Conservation (phyloP, 2,113 vertebrate genomes). For the Trichomycterus rosablanca region DNA sequence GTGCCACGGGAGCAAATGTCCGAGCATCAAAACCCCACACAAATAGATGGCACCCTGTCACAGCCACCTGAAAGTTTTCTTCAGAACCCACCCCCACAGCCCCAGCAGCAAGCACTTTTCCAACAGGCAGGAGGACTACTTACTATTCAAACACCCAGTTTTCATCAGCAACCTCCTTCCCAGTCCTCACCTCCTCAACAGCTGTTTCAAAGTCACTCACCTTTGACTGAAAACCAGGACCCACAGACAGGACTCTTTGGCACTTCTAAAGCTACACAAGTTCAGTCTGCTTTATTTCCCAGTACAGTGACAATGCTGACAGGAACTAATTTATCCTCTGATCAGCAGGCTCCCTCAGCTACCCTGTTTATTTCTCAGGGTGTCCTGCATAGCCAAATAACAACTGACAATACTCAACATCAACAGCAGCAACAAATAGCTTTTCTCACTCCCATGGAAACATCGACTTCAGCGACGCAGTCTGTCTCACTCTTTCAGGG, state of each 20-base stretch:
- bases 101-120: constrained; percentile 76
- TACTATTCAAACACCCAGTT: constrained; percentile 82
- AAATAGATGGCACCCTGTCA: constrained; percentile 57
- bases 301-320: constrained; percentile 79
- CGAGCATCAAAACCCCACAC: constrained; percentile 65
- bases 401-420: constrained; percentile 60
- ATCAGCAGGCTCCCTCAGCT: constrained; percentile 74
- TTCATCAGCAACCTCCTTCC: constrained; percentile 79
- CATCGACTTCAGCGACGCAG: constrained; percentile 58
- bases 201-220: constrained; percentile 65
- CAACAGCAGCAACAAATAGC: constrained; percentile 78
- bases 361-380: constrained; percentile 82
- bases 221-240: constrained; percentile 60
- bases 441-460: constrained; percentile 80
- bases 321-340: constrained; percentile 73
- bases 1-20: constrained; percentile 65
- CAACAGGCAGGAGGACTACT: constrained; percentile 86
- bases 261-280: constrained; percentile 72
- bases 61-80: constrained; percentile 57
- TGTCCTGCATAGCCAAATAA: constrained; percentile 54
- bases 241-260: constrained; percentile 39
- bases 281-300: constrained; percentile 85
- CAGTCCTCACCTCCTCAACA: constrained; percentile 81
- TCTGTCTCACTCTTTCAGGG: constrained; percentile 68
- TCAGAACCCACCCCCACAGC: constrained; percentile 51